Base-by-base conservation (phyloP, 35 echinoderm and acorn worm species). In the Antedon bifida region DNA sequence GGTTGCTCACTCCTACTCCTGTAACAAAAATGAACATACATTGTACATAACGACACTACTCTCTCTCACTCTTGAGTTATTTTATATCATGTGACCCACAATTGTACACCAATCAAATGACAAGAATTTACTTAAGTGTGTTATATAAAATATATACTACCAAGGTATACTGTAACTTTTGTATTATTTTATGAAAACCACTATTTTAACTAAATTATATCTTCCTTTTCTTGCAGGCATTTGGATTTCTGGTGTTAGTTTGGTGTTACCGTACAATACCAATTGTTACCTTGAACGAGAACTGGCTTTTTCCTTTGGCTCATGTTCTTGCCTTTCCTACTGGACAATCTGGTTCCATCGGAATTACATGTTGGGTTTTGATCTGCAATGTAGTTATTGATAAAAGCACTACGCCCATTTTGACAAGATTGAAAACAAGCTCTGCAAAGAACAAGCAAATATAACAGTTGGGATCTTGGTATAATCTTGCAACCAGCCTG, bases 271-370 rank as follows among this genome's bases (percentile, higher is more conserved):
- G 87, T 36, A 76, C 86, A 75, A 23, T 77, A 33, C 86, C 90
- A 32, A 46, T 96, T 30, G 77, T 96, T 23, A 73, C 80, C 34
- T 36, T 96, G 42, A 88, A 89, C 33, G 83, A 91, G 39, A 89
- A 96, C 36, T 96, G 93, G 93, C 56, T 83, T 8, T 91, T 89
- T 86, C 93, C 93, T 12, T 0, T 96, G 1, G 89, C 82, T 12
- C 11, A 36, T 5, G 31, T 96, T 30, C 34, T 96, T 33, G 83
- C 93, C 75, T 96, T 96, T 36, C 93, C 93, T 11, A 88, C 78
- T 16, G 86, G 84, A 31, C 85, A 92, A 23, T 76, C 86, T 26
- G 93, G 93, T 36, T 51, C 93, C 64, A 77, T 96, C 12, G 93
- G 93, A 17, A 89, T 96, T 17, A 91, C 93, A 31, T 84, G 74